These are phyloP conservation scores for Hirtodrosophila histrioides DNA, from an alignment of 2,888 invertebrate species.

Conservation along the genomic window DNA sequence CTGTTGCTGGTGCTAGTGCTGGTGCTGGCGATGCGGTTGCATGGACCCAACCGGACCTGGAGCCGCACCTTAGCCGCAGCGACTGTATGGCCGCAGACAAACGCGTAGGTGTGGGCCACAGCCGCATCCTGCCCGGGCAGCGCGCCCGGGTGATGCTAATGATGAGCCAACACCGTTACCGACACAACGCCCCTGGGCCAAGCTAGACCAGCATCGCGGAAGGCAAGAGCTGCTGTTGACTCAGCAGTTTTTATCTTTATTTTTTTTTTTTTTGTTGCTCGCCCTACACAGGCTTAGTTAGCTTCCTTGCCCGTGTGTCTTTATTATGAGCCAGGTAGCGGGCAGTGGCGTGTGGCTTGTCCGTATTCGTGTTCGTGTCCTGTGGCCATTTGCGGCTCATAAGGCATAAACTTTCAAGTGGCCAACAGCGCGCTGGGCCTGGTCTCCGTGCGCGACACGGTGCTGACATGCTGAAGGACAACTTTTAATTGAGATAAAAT, in stretches of 20 bases:
- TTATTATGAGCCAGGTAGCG: constrained; percentile 56
- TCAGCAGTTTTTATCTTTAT: constrained; percentile 54
- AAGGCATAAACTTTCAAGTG: constrained; percentile 80
- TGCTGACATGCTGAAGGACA: constrained; percentile 78
- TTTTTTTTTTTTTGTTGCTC: constrained; percentile 22
- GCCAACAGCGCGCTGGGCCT: constrained; percentile 57
- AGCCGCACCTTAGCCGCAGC: constrained; percentile 71
- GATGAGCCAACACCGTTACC: constrained; percentile 57
- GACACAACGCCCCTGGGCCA: constrained; percentile 33
- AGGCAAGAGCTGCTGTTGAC: constrained; percentile 58
- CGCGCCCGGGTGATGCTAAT: constrained; percentile 63
- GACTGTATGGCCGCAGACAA: constrained; percentile 70
- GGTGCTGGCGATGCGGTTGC: constrained; percentile 37
- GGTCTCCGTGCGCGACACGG: constrained; percentile 14
- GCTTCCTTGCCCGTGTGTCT: constrained; percentile 62
- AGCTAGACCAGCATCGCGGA: constrained; percentile 44
- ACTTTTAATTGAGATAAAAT: constrained; percentile 80
- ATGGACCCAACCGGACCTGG: constrained; percentile 13
- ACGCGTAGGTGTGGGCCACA: constrained; percentile 65
- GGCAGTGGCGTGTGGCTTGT: constrained; percentile 22
- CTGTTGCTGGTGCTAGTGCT: constrained; percentile 34
- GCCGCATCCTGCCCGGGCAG: constrained; percentile 17
- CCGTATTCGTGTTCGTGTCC: constrained; percentile 60
- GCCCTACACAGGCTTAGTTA: constrained; percentile 56
- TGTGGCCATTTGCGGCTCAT: constrained; percentile 78